A percentile compares a stretch with the other conserved stretches of the same genome.
These are phyloP conservation scores for Proteles cristata DNA, from an alignment of 2,113 vertebrate genomes.

Conservation along the genomic window DNA sequence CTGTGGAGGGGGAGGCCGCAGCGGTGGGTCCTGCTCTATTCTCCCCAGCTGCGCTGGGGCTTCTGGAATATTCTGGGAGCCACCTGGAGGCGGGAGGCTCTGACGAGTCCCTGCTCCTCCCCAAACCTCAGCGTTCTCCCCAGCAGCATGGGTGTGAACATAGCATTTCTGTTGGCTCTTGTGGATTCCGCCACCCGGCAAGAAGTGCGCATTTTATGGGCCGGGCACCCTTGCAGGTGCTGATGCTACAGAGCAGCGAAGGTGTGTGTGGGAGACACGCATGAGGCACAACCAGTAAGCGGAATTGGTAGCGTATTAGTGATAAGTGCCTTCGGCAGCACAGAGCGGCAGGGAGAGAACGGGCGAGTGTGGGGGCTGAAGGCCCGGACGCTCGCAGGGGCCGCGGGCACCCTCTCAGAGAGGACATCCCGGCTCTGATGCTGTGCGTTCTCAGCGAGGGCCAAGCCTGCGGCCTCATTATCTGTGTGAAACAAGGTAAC, in stretches of 20 bases:
- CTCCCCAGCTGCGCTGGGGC: accelerated
- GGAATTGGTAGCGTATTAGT: background rate
- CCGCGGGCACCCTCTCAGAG: accelerated
- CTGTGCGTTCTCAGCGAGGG: accelerated
- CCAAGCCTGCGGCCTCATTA: too few relatives aligned
- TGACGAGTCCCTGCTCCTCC: background rate
- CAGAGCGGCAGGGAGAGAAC: background rate
- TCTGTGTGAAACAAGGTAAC: background rate
- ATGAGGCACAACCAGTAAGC: accelerated
- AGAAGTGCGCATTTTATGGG: background rate
- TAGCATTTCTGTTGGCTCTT: too few relatives aligned
- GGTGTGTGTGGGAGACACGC: accelerated
- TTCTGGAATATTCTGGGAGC: background rate
- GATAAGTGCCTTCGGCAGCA: background rate
- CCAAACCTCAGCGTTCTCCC: background rate
- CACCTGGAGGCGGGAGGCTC: background rate
- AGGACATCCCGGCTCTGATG: background rate
- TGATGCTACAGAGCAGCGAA: background rate
- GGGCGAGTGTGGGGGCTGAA: background rate
- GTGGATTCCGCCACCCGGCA: background rate
- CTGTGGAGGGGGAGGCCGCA: background rate
- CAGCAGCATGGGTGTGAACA: background rate
- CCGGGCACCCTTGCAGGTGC: background rate
- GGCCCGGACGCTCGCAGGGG: too few relatives aligned
- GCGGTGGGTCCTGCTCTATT: background rate